These are phyloP conservation scores for Spilosoma lubricipeda DNA, from an alignment of 2,888 invertebrate genomes.

Conservation along the genomic window DNA sequence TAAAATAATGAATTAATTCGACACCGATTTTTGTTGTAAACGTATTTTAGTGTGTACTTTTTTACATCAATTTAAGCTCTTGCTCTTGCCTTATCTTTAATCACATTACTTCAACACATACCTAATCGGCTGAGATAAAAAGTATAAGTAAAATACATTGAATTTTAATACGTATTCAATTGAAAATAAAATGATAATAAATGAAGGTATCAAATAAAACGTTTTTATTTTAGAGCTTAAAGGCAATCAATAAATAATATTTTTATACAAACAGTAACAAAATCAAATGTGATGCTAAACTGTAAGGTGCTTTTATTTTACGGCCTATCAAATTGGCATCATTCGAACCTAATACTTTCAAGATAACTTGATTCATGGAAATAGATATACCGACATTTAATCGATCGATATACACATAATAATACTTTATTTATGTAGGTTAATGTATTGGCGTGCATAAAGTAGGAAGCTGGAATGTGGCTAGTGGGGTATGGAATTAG, in stretches of 20 bases:
- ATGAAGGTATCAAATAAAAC: background rate
- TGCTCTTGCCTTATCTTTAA: background rate
- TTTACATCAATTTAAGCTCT: too few relatives aligned
- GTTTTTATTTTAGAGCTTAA: background rate
- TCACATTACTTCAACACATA: background rate
- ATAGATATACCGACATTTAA: conserved; percentile 13
- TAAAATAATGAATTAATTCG: background rate
- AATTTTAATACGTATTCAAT: too few relatives aligned
- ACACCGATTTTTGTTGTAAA: background rate
- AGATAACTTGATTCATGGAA: conserved; percentile 22
- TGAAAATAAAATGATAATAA: too few relatives aligned
- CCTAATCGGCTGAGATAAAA: too few relatives aligned
- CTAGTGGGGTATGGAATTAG: conserved; percentile 22
- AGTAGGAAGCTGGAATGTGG: conserved; percentile 25
- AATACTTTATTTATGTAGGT: conserved; percentile 62
- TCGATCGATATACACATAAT: conserved; percentile 25
- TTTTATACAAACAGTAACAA: conserved; percentile 1
- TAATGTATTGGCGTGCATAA: conserved; percentile 59
- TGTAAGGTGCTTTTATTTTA: conserved; percentile 32
- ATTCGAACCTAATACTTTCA: conserved; percentile 36
- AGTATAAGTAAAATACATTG: too few relatives aligned
- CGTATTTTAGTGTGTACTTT: too few relatives aligned
- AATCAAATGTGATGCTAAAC: conserved; percentile 3
- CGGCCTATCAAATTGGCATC: conserved; percentile 32
- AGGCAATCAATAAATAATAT: background rate